phyloP scores from a whole-genome alignment of 1,140 invertebrate genomes.

The Brachionus angularis region DNA sequence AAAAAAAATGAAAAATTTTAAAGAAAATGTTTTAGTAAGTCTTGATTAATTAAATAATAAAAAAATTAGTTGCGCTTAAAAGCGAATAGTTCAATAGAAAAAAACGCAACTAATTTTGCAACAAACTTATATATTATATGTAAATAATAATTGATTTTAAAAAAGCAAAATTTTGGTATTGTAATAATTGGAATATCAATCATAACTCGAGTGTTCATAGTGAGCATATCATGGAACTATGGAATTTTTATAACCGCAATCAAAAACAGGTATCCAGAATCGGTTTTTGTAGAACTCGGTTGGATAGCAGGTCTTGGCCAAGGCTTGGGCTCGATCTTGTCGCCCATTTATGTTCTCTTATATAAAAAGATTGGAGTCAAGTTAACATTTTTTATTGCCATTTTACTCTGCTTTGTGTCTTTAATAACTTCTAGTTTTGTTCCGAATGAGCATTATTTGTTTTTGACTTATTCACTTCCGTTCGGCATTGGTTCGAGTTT shows the following conservation, averaged over 20 bases:
- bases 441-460: constrained; percentile 41
- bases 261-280: neutral
- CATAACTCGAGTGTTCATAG: constrained; percentile 16
- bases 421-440: constrained; percentile 13
- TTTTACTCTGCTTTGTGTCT: constrained; percentile 1
- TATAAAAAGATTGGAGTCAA: neutral
- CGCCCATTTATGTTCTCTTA: constrained; percentile 9
- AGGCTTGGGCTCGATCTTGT: constrained; percentile 17
- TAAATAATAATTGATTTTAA: neutral
- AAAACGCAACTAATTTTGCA: neutral
- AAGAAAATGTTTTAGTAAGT: too few relatives aligned
- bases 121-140: constrained; percentile 1
- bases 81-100: too few relatives aligned
- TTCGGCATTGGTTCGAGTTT: constrained; percentile 18
- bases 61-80: too few relatives aligned
- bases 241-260: constrained; percentile 26
- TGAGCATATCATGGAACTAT: constrained; percentile 37
- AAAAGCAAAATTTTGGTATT: constrained; percentile 9
- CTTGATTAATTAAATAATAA: too few relatives aligned
- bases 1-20: too few relatives aligned
- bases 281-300: constrained; percentile 15
- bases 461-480: constrained; percentile 34
- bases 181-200: constrained; percentile 27
- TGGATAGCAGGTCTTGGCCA: constrained; percentile 39
- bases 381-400: neutral